Evolutionary conservation across 2,113 vertebrate species (phyloP).

Genomic region (Anarhynchus alexandrinus): DNA sequence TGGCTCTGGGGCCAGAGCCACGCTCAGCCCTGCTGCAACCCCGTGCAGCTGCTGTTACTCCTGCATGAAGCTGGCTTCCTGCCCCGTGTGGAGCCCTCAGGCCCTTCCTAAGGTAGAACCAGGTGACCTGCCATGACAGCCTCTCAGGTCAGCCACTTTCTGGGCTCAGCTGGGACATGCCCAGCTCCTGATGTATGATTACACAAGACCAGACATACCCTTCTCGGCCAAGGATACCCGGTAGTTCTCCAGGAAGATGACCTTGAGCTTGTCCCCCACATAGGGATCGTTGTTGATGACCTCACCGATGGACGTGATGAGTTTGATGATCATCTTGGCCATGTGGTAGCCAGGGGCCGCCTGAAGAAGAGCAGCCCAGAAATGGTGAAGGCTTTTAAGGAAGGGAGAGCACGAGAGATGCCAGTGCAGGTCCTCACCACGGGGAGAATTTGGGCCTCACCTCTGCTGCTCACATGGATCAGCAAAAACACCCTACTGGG

Average conservation of each 20-base stretch:
- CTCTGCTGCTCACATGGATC: background rate
- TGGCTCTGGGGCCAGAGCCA: background rate
- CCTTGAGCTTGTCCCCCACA: constrained; percentile 83
- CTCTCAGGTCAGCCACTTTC: background rate
- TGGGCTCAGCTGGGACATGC: background rate
- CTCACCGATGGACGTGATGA: constrained; percentile 82
- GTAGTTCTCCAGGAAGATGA: constrained; percentile 90
- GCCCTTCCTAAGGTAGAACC: background rate
- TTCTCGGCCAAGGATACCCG: constrained; percentile 87
- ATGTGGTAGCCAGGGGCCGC: constrained; percentile 90
- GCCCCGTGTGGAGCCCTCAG: background rate
- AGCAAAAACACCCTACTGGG: background rate
- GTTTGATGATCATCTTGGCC: constrained; percentile 91
- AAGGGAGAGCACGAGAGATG: background rate
- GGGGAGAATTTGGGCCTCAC: background rate
- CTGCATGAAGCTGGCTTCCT: background rate
- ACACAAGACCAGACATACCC: constrained; percentile 64
- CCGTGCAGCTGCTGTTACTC: background rate
- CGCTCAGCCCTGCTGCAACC: background rate
- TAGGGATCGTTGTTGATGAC: constrained; percentile 85
- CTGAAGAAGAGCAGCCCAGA: constrained; percentile 62
- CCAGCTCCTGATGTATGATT: accelerated
- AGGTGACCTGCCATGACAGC: background rate
- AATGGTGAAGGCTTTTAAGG: constrained; percentile 3
- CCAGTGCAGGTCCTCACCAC: background rate